phyloP scores from a whole-genome alignment of 2,888 invertebrate genomes.

The Sialis fuliginosa region DNA sequence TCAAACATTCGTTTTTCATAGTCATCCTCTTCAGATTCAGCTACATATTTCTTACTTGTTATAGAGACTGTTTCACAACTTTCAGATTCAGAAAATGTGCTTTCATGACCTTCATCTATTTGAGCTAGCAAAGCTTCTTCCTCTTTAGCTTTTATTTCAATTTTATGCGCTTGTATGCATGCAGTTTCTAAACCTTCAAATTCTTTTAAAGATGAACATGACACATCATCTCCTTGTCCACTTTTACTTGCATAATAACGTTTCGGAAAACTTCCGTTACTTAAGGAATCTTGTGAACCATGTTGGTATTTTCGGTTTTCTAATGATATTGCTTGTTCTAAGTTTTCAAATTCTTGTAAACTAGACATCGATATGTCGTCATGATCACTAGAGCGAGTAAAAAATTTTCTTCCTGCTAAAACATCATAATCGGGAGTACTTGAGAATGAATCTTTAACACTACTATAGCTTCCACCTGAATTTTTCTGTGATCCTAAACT shows the following conservation, averaged over 20 bases:
- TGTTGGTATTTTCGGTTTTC: slow-evolving; percentile 57
- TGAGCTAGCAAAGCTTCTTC: slow-evolving; percentile 58
- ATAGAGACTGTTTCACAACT: slow-evolving; percentile 41
- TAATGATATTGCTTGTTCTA: slow-evolving; percentile 68
- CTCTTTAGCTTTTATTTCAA: slow-evolving; percentile 68
- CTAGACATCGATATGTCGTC: slow-evolving; percentile 87
- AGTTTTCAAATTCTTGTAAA: slow-evolving; percentile 82
- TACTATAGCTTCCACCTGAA: slow-evolving; percentile 62
- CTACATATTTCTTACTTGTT: slow-evolving; percentile 36
- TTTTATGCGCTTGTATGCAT: slow-evolving; percentile 64
- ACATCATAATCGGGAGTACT: slow-evolving; percentile 87
- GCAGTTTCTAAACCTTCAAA: slow-evolving; percentile 85
- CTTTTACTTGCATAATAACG: slow-evolving; percentile 51
- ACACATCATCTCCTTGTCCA: slow-evolving; percentile 69
- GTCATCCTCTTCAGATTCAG: slow-evolving; percentile 37
- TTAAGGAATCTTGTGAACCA: slow-evolving; percentile 72
- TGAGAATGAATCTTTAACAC: slow-evolving; percentile 74
- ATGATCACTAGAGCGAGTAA: slow-evolving; percentile 66
- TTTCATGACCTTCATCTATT: slow-evolving; percentile 32
- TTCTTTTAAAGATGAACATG: slow-evolving; percentile 74
- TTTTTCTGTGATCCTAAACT: slow-evolving; percentile 62
- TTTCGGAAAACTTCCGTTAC: slow-evolving; percentile 64
- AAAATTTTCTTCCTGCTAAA: slow-evolving; percentile 64
- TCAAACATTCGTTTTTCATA: slow-evolving; percentile 48
- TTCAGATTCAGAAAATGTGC: slow-evolving; percentile 33